Evolutionary conservation across 2,888 invertebrate species (phyloP), one percentile per base, ranked within the genome.

Genomic region (Oegoconia quadripuncta): DNA sequence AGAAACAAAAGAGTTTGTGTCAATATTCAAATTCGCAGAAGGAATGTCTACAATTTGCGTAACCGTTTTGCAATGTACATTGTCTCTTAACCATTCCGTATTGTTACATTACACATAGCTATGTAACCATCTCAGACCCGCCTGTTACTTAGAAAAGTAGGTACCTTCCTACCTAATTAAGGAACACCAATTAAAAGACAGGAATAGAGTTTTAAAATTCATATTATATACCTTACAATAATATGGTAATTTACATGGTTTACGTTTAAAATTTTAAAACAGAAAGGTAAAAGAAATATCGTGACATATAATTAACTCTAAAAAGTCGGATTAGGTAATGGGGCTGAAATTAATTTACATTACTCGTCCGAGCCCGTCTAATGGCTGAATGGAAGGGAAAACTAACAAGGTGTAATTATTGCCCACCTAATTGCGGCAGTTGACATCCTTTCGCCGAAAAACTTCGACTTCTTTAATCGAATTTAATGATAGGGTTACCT

Each of bases 1-100:
- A 39, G 42, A 29, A 40, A 72, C 72, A 76, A 73, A 69, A 65
- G 66, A 64, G 61, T 71, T 72, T 61, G 55, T 52, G 55, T 55
- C 63, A 67, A 72, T 78, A 78, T 79, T 72, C 62, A 73, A 76
- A 78, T 84, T 81, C 83, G 70, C 50, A 71, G 84, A 82, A 83
- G 50, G 55, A 53, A 49, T 52, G 42, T 55, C 52, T 52, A 55
- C 47, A 56, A 46, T 64, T 80, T 74, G 70, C 75, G 60, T 71
- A 74, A 79, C 74, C 62, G 66, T 75, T 71, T 68, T 55, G 52
- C 57, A 37, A 51, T 44, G 35, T 56, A 40, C 52, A 51, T 61
- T 52, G 51, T 55, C 44, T 48, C 34, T 37, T n/a, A n/a, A 42
- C 16, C 17, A 5, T 30, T 32, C 17, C 8, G 25, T 11, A 22